Percentiles rank a stretch among this genome's conserved stretches.
phyloP scores from a whole-genome alignment of 2,797 vertebrate species.

The Darevskia mixta region DNA sequence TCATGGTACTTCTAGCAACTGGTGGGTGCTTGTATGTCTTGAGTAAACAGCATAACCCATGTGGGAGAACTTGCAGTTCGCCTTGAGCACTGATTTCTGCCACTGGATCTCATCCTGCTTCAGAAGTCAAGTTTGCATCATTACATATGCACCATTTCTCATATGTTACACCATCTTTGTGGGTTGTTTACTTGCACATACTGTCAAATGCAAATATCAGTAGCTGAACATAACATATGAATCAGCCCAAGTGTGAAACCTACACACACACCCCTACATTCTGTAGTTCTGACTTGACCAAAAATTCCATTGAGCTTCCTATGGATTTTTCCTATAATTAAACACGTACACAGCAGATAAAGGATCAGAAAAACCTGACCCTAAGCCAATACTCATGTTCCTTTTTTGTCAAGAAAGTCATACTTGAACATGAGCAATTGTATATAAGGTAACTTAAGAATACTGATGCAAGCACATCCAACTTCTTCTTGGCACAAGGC shows the following conservation, averaged over 20 bases:
- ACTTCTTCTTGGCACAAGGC: not conserved
- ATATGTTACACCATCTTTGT: not conserved
- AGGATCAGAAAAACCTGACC: not conserved
- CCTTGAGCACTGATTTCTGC: not conserved
- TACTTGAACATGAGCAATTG: not conserved
- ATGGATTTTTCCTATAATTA: conserved; percentile 41
- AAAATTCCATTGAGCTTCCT: conserved; percentile 41
- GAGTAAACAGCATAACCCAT: not conserved
- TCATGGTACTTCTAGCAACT: not conserved
- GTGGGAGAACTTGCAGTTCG: not conserved
- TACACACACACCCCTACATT: not conserved
- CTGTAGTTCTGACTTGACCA: conserved; percentile 24
- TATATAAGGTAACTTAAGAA: not conserved
- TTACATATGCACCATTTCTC: not conserved
- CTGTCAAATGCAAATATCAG: not conserved
- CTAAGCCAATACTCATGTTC: not conserved
- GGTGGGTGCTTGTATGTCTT: not conserved
- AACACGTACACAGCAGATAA: no score
- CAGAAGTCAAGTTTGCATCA: not conserved
- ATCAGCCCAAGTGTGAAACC: not conserved
- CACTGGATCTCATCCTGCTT: not conserved
- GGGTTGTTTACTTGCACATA: not conserved
- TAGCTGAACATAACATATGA: not conserved
- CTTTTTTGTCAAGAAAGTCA: not conserved
- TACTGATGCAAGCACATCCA: not conserved